Conservation (phyloP, 2,113 vertebrate genomes). For the Melanocharis versteri region DNA sequence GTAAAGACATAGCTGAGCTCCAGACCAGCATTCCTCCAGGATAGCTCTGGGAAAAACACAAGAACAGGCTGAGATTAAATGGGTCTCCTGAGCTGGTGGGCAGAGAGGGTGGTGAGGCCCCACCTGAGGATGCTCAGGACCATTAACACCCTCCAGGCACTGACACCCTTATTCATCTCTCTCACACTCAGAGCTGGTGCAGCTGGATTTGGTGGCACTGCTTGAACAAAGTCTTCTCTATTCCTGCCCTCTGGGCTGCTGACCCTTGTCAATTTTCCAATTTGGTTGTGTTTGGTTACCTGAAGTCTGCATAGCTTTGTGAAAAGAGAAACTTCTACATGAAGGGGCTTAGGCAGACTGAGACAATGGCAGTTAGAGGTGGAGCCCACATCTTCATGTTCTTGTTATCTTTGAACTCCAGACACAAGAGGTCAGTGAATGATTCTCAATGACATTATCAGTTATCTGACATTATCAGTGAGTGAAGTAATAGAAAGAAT, state of each 20-base stretch:
- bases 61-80: not conserved
- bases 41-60: rapidly evolving
- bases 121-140: not conserved
- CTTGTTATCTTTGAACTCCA: not conserved
- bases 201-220: not conserved
- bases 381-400: not conserved
- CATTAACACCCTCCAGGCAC: not conserved
- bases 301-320: not conserved
- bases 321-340: not conserved
- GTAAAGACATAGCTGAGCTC: not conserved
- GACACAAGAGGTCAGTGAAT: not conserved
- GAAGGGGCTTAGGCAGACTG: not conserved
- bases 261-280: not conserved
- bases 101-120: not conserved
- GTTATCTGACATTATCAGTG: not conserved
- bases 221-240: not conserved
- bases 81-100: not conserved
- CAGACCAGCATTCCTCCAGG: not conserved
- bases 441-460: not conserved
- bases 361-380: not conserved
- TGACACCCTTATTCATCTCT: not conserved
- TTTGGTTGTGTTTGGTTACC: not conserved
- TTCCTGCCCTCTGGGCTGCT: not conserved
- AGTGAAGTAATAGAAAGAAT: not conserved
- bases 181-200: not conserved